Percentiles rank a stretch among this genome's conserved stretches.
These are phyloP conservation scores for Corythoichthys intestinalis DNA, from an alignment of 2,113 vertebrate genomes.

Conservation along the genomic window DNA sequence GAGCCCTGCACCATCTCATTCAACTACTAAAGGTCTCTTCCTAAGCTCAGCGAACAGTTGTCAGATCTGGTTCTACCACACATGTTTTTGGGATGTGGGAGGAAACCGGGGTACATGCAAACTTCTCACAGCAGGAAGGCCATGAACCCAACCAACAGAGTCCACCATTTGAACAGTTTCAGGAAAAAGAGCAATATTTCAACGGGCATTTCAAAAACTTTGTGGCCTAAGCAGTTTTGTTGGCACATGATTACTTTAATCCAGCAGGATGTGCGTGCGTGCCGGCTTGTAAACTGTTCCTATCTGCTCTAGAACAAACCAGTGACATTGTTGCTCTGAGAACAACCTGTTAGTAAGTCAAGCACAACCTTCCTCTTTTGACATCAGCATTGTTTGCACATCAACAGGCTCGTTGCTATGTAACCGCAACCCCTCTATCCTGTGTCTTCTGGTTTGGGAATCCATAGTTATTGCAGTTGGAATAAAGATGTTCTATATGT, in stretches of 20 bases:
- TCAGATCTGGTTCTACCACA: too few species aligned
- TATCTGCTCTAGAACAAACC: conserved; percentile 45
- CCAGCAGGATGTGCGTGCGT: conserved; percentile 5
- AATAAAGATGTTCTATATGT: conserved; percentile 22
- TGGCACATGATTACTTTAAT: conserved; percentile 21
- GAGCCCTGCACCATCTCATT: too few species aligned
- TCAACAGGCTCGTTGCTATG: conserved; percentile 71
- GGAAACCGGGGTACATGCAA: too few species aligned
- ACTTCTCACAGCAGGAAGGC: too few species aligned
- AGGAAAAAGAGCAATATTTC: conserved; percentile 7
- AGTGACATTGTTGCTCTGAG: conserved; percentile 63
- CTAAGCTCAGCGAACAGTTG: too few species aligned
- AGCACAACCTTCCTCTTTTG: conserved; percentile 46
- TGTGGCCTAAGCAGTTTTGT: conserved; percentile 9
- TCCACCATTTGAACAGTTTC: background rate
- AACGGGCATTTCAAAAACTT: conserved; percentile 25
- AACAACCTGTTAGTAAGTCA: conserved; percentile 48
- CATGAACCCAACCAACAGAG: too few species aligned
- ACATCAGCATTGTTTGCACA: conserved; percentile 69
- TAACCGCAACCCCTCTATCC: conserved; percentile 57
- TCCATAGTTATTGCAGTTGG: conserved; percentile 52
- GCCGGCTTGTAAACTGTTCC: conserved; percentile 14
- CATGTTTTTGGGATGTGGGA: too few species aligned
- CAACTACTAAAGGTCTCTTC: too few species aligned
- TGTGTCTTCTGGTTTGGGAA: conserved; percentile 43